These are phyloP conservation scores for Cherax destructor DNA, from an alignment of 1,140 invertebrate genomes.

Conservation along the genomic window DNA sequence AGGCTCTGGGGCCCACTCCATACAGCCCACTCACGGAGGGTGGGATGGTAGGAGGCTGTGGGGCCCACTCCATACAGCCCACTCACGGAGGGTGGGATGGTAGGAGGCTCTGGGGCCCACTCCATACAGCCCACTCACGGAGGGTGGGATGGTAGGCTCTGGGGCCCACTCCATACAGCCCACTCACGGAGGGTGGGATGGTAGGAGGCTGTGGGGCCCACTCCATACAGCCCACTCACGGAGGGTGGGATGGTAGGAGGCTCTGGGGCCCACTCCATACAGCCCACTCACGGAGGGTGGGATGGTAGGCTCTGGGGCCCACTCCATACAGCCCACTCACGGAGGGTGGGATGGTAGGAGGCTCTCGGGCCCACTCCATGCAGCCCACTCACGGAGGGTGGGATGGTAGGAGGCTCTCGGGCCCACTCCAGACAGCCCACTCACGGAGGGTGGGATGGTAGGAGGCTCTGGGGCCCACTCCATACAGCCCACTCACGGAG, in stretches of 20 bases:
- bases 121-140: background rate
- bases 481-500: background rate
- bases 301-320: constrained; percentile 26
- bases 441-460: background rate
- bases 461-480: constrained; percentile 27
- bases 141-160: background rate
- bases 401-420: constrained; percentile 32
- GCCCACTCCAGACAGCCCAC: background rate
- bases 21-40: background rate
- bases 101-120: constrained; percentile 31
- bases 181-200: background rate
- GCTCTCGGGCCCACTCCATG: constrained; percentile 18
- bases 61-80: constrained; percentile 3
- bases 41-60: constrained; percentile 1
- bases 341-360: background rate
- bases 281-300: background rate
- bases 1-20: constrained; percentile 23
- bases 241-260: background rate
- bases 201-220: constrained; percentile 26
- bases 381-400: background rate
- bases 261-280: constrained; percentile 22
- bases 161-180: background rate
- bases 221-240: background rate
- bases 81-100: background rate
- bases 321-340: background rate